These are phyloP conservation scores for Solenopsis invicta DNA, from an alignment of 1,140 invertebrate species.

Conservation along the genomic window DNA sequence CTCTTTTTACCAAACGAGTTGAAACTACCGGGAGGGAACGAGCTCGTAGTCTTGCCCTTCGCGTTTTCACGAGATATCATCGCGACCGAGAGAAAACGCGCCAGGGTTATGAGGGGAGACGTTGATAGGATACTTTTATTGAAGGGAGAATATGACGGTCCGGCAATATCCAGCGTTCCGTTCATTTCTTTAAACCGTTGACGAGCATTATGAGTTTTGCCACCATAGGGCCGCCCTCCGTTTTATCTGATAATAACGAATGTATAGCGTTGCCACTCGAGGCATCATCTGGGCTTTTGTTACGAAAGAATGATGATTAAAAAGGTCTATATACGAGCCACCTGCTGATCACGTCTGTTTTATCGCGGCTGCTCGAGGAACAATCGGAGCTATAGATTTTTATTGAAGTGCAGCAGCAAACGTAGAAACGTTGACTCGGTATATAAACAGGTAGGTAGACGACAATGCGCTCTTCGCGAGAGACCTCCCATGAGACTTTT, in stretches of 20 bases:
- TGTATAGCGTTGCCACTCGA: background rate
- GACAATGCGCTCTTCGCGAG: background rate
- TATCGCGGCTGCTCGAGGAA: background rate
- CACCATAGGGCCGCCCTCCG: background rate
- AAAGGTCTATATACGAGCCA: conserved; percentile 26
- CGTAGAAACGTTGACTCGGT: background rate
- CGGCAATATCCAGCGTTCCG: conserved; percentile 20
- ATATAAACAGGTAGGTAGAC: background rate
- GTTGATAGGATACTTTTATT: conserved; percentile 42
- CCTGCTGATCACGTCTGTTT: conserved; percentile 21
- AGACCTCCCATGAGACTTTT: background rate
- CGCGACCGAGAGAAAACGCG: conserved; percentile 28
- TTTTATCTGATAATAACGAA: conserved; percentile 48
- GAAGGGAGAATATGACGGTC: conserved; percentile 13
- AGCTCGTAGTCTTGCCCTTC: background rate
- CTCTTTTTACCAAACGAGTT: background rate
- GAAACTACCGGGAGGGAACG: background rate
- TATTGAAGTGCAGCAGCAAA: background rate
- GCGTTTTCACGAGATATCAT: conserved; percentile 25
- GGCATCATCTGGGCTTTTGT: background rate
- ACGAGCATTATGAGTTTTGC: conserved; percentile 30
- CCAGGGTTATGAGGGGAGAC: background rate
- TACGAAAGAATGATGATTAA: conserved; percentile 38
- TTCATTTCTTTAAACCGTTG: conserved; percentile 36
- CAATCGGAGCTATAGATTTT: background rate